phyloP scores from a whole-genome alignment of 2,113 vertebrate genomes.

The Otolemur garnettii region DNA sequence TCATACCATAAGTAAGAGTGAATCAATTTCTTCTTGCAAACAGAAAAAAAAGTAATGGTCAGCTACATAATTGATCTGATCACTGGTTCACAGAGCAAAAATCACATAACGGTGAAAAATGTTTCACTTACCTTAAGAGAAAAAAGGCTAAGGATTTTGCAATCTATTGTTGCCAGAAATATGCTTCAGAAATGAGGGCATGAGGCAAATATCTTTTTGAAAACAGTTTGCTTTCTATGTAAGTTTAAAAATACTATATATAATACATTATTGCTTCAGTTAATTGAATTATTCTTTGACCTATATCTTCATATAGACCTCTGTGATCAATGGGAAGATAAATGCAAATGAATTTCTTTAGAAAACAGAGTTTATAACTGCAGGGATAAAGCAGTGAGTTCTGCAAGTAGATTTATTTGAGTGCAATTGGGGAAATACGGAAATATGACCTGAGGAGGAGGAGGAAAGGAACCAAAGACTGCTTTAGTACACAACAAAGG shows the following conservation, averaged over 20 bases:
- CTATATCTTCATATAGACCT: neutral
- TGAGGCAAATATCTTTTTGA: neutral
- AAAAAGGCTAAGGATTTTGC: neutral
- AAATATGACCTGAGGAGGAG: neutral
- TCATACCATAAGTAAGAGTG: neutral
- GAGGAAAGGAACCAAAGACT: neutral
- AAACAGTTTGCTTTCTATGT: neutral
- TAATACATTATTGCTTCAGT: neutral
- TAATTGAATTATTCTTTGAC: neutral
- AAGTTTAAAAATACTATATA: neutral
- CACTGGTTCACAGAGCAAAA: neutral
- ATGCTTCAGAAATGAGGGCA: neutral
- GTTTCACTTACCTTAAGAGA: neutral
- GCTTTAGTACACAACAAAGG: neutral
- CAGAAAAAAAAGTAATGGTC: neutral
- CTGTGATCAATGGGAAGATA: neutral
- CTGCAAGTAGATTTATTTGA: neutral
- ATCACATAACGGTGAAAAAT: neutral
- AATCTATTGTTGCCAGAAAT: neutral
- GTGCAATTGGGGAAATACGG: neutral
- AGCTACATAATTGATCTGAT: neutral
- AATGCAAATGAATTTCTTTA: neutral
- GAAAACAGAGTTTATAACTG: neutral
- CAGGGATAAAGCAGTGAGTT: neutral
- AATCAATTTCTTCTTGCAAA: conserved; percentile 42